Conservation (phyloP, 2,797 vertebrate species). For the Alauda arvensis region DNA sequence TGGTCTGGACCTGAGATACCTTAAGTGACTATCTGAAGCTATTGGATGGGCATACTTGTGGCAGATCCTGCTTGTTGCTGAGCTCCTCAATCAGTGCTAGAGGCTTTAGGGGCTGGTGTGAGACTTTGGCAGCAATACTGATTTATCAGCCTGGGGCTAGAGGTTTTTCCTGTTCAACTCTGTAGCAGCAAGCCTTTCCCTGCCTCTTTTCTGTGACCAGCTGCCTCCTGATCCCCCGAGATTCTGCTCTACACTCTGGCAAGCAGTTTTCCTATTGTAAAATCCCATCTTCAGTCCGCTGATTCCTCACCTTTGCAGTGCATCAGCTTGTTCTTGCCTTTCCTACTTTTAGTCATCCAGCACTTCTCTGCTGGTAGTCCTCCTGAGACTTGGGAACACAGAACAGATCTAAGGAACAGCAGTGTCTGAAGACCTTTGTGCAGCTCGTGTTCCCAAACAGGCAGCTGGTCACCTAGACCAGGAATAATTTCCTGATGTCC, state of each 20-base stretch:
- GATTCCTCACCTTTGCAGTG: not conserved
- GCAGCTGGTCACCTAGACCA: not conserved
- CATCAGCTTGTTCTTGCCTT: not conserved
- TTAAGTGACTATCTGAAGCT: not conserved
- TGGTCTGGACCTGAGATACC: not conserved
- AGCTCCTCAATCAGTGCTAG: not conserved
- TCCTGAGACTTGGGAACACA: not conserved
- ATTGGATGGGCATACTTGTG: not conserved
- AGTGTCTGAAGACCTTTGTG: not conserved
- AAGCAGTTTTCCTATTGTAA: not conserved
- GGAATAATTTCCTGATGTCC: not conserved
- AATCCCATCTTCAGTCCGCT: not conserved
- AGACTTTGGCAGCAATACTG: not conserved
- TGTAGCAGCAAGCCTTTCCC: accelerated
- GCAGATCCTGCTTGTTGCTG: not conserved
- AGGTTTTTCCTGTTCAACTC: not conserved
- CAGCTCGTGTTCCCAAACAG: not conserved
- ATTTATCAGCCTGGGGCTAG: not conserved
- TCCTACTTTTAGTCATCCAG: not conserved
- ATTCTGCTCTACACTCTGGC: not conserved
- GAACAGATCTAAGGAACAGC: not conserved
- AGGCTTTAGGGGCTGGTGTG: not conserved
- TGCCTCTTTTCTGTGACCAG: not conserved
- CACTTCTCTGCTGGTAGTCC: not conserved
- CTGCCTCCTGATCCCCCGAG: not conserved